Evolutionary conservation across 2,113 vertebrate genomes (phyloP), one percentile per base, ranked within the genome.

Genomic region (Myxocyprinus asiaticus): DNA sequence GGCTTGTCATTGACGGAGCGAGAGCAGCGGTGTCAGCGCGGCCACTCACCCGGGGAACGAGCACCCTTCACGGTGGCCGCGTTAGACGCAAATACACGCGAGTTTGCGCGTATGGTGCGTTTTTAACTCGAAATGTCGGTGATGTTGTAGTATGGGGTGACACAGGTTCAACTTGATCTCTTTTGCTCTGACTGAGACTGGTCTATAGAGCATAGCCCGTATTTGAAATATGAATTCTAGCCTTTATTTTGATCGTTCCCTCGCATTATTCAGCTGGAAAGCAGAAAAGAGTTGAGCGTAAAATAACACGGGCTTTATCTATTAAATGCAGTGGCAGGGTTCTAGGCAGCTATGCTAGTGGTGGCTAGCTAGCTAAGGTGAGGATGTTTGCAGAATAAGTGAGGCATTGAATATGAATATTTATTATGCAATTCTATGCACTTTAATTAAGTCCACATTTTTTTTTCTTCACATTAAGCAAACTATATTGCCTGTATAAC

Each of bases 1-100:
- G 94, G 92, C 93, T 92, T 92, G 94, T 94, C 94, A 94, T 91
- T 92, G 89, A 86, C 22, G 22, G 22, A 33, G 22, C 22, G 22
- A 33, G 22, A 33, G 92, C 90, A 85, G 93, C 87, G 83, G 90
- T 90, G 92, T 88, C 90, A 80, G 81, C 87, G 90, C 89, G 90
- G 55, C 53, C 70, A 59, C 70, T 73, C 70, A 59, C 55, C 70
- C 70, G 3, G 55, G 43, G 70, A 73, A 73, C 70, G 55, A 58
- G 59, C 70, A 73, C 70, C 56, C 56, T 47, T 12, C 70, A 43
- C 70, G 70, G 70, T 33, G 33, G 8, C 9, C n/a, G 56, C 44
- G 53, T 61, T 15, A 42, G 53, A 58, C 55, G 42, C 12, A 56
- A 55, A 55, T 56, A 71, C 56, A 9, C 56, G 43, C 56, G 55